Base-by-base conservation (phyloP, 2,888 invertebrate species). In the Amorpha juglandis region DNA sequence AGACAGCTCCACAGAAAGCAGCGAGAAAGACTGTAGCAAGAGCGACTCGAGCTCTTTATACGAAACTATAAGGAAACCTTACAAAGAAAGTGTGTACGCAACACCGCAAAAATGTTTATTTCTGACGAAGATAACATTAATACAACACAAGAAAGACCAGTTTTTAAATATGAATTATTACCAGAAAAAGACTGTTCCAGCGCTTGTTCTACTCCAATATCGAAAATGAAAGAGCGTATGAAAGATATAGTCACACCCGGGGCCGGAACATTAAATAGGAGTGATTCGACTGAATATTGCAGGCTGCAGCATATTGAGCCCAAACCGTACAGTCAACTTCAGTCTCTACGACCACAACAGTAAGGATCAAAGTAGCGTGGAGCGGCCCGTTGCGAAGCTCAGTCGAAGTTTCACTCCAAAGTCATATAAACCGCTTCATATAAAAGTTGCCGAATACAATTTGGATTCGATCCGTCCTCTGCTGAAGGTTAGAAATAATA, bases 281-380 rank as follows among this genome's bases (percentile, higher is more conserved):
- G 92, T 68, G 93, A 93, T 73, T 94, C 94, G 0, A 94, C 94
- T 0, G 93, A 94, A 76, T 94, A 94, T 71, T 93, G 93, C n/a
- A n/a, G n/a, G n/a, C n/a, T n/a, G n/a, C 69, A 93, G 92, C 66
- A 88, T 94, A 63, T 72, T 91, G 1, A 93, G 93, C 69, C 93
- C 93, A 0, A 91, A 92, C 63, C 81, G 87, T 8, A 82, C 83
- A 19, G 73, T 74, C 6, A 80, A 84, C 69, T 81, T 87, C 42
- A 78, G 68, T 8, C 67, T 73, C n/a, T 84, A 78, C 6, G 83
- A 89, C 27, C 80, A 83, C 1, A 82, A 78, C 51, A 69, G 70
- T 68, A 88, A 79, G 65, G 84, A 86, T 1, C 79, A 77, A 65
- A 88, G 79, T 70, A 66, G 63, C 42, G 65, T 66, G 9, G 90